A percentile compares a stretch with the other conserved stretches of the same genome.
Evolutionary conservation across 2,113 vertebrate genomes (phyloP).

Genomic region (Urocynchramus pylzowi): DNA sequence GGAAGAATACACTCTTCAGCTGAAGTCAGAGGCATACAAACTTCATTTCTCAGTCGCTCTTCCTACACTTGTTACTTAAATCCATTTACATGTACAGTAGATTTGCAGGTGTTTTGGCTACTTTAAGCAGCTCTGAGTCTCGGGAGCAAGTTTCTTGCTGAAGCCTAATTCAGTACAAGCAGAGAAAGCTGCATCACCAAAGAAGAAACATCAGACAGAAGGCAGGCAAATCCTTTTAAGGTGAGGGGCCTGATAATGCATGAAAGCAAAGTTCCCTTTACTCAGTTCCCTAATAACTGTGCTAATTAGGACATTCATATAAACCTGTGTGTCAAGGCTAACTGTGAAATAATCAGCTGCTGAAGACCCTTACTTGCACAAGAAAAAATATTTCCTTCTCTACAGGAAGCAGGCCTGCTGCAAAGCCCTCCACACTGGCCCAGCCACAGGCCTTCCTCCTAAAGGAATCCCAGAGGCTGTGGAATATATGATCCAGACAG

Average conservation of each 20-base stretch:
- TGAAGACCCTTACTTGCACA: not conserved
- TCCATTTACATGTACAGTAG: not conserved
- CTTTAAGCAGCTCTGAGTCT: not conserved
- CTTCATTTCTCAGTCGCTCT: not conserved
- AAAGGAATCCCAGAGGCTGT: not conserved
- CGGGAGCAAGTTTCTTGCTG: not conserved
- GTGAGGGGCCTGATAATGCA: not conserved
- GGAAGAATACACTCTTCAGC: not conserved
- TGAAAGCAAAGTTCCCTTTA: not conserved
- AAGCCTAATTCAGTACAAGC: not conserved
- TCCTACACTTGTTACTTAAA: not conserved
- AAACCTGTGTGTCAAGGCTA: not conserved
- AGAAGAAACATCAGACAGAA: not conserved
- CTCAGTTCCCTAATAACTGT: not conserved
- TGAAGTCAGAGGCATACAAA: not conserved
- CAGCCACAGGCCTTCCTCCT: not conserved
- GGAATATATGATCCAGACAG: not conserved
- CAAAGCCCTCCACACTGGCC: not conserved
- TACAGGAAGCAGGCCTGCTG: not conserved
- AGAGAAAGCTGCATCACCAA: not conserved
- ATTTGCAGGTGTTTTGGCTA: not conserved
- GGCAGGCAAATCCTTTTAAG: not conserved
- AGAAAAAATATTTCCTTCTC: not conserved
- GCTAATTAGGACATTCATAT: not conserved
- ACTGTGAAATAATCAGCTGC: not conserved